Evolutionary conservation across 1,140 invertebrate species (phyloP), one percentile per base, ranked within the genome.

Genomic region (Oncopodura yosiiana): DNA sequence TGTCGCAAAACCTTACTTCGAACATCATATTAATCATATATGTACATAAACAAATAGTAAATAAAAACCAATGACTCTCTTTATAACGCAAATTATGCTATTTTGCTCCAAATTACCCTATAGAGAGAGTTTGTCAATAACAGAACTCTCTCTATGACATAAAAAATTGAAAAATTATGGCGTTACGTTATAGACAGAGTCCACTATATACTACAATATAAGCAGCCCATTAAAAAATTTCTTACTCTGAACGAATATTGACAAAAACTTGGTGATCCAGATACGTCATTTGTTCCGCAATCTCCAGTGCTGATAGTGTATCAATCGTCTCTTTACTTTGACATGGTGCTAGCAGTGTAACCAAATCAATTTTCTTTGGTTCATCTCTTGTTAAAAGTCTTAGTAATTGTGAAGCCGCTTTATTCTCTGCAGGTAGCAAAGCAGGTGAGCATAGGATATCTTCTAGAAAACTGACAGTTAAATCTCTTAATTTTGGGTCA

Each of bases 221-320:
- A n/a, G n/a, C n/a, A n/a, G n/a, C n/a, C n/a, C n/a, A n/a, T n/a
- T n/a, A n/a, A n/a, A n/a, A n/a, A n/a, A n/a, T n/a, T n/a, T n/a
- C 86, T 81, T 74, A 93, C 89, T 92, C 87, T 81, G 87, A 91
- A 23, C 82, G 74, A 49, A 95, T 94, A 1, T 83, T 78, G 18
- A 88, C 77, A 67, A 94, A 93, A 61, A 95, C 93, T 67, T 92
- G 86, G 70, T 94, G 89, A 69, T 95, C 91, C 55, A 94, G 72
- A 66, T 87, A 93, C 0, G 90, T 94, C 79, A 95, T 84, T 69
- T 92, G 87, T 70, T 95, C 91, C 2, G 91, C 90, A 46, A 95
- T 90, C 71, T 94, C 90, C 23, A 94, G 69, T 1, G 90, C 90
- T 24, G 88, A 91, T 18, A 94, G 65, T 0, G 84, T 84, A 68